A percentile compares a stretch with the other conserved stretches of the same genome.
phyloP scores from a whole-genome alignment of 2,113 vertebrate genomes.

The Hemiscyllium ocellatum region DNA sequence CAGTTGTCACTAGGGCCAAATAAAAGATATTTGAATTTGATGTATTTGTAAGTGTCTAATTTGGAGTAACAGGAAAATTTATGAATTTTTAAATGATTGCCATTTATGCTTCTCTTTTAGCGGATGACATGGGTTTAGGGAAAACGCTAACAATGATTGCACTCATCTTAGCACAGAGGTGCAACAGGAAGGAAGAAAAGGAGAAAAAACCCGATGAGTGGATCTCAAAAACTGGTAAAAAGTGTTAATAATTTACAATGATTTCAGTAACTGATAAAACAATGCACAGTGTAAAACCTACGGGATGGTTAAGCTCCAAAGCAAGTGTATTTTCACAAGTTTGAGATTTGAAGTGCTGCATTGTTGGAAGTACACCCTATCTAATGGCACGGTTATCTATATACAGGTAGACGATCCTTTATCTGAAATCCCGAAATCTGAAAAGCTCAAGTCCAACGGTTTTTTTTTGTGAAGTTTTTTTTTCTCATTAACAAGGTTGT shows the following conservation, averaged over 20 bases:
- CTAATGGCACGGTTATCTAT: background rate
- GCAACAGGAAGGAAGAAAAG: constrained; percentile 50
- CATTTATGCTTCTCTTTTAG: constrained; percentile 50
- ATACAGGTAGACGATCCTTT: too few relatives aligned
- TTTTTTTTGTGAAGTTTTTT: too few relatives aligned
- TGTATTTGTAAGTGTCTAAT: background rate
- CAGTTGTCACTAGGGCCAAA: background rate
- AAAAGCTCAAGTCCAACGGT: too few relatives aligned
- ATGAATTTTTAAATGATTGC: background rate
- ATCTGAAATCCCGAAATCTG: too few relatives aligned
- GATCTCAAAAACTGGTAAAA: constrained; percentile 74
- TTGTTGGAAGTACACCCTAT: background rate
- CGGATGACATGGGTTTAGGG: constrained; percentile 94
- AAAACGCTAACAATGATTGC: constrained; percentile 91
- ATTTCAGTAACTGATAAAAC: background rate
- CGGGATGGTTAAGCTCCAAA: background rate
- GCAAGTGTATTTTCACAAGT: background rate
- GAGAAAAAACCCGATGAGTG: constrained; percentile 53
- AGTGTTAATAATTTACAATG: background rate
- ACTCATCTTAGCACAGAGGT: constrained; percentile 73
- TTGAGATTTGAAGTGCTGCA: background rate
- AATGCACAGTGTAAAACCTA: background rate
- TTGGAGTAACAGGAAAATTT: background rate
- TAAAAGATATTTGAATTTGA: background rate
- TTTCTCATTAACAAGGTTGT: too few relatives aligned